These are phyloP conservation scores for Oriolus oriolus DNA, from an alignment of 2,113 vertebrate species.

Conservation along the genomic window DNA sequence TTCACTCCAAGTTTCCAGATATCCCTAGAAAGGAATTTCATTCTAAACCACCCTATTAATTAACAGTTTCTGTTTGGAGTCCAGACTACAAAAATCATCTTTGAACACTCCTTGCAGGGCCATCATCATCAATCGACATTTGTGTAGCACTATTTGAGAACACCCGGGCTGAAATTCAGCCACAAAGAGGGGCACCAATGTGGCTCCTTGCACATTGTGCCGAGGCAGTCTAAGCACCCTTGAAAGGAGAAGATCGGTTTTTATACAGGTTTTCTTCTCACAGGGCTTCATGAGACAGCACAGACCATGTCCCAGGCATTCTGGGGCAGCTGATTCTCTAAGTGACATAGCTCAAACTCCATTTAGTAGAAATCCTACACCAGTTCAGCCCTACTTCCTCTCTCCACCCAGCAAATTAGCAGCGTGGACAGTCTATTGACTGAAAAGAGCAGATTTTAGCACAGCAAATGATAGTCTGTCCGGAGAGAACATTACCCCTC, in stretches of 20 bases:
- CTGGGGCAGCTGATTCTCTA: neutral
- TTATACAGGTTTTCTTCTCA: neutral
- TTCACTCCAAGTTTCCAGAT: neutral
- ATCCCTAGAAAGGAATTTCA: neutral
- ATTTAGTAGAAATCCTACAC: neutral
- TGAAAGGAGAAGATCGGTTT: neutral
- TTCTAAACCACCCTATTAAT: neutral
- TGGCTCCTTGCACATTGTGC: neutral
- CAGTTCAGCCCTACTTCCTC: neutral
- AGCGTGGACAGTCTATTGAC: neutral
- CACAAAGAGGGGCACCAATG: accelerated
- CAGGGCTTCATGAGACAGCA: neutral
- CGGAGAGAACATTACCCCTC: neutral
- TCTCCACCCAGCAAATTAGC: neutral
- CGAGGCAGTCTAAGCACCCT: neutral
- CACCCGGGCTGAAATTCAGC: neutral
- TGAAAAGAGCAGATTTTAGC: neutral
- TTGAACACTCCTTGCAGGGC: neutral
- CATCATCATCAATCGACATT: neutral
- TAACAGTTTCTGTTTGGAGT: neutral
- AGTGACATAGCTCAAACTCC: neutral
- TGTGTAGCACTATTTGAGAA: accelerated
- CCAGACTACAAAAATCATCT: neutral
- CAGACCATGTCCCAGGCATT: accelerated
- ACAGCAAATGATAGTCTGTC: neutral